Conservation (phyloP, 1,140 invertebrate species). For the Arion vulgaris region DNA sequence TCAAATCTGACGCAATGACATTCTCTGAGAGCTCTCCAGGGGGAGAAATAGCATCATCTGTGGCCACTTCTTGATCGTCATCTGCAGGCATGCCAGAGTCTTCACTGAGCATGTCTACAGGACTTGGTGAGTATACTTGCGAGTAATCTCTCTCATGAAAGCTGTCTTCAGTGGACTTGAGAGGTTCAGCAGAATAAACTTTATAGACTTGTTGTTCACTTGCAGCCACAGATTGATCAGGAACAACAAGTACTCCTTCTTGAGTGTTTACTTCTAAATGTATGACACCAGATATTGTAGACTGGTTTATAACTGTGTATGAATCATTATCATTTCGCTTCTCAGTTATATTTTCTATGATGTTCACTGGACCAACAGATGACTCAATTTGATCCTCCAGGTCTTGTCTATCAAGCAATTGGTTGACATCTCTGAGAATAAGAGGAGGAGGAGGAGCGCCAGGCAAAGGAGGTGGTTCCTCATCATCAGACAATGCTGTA, state of each 20-base stretch:
- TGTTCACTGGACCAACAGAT: not conserved
- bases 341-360: not conserved
- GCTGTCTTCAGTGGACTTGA: not conserved
- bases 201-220: not conserved
- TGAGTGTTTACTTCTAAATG: not conserved
- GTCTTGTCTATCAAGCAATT: not conserved
- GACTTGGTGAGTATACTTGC: not conserved
- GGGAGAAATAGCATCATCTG: not conserved
- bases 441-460: constrained; percentile 42
- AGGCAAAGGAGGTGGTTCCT: constrained; percentile 47
- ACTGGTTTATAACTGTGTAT: no score
- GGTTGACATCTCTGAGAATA: constrained; percentile 8
- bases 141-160: not conserved
- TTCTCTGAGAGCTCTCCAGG: not conserved
- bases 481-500: no score
- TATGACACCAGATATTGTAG: not conserved
- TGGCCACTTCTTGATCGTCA: not conserved
- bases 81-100: constrained; percentile 27
- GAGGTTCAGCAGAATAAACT: not conserved
- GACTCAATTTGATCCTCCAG: not conserved
- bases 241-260: not conserved
- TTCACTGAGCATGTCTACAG: constrained; percentile 23
- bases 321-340: no score
- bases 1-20: not conserved
- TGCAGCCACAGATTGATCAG: no score